These are phyloP conservation scores for Trichogramma dendrolimi DNA, from an alignment of 2,888 invertebrate species.

Conservation along the genomic window DNA sequence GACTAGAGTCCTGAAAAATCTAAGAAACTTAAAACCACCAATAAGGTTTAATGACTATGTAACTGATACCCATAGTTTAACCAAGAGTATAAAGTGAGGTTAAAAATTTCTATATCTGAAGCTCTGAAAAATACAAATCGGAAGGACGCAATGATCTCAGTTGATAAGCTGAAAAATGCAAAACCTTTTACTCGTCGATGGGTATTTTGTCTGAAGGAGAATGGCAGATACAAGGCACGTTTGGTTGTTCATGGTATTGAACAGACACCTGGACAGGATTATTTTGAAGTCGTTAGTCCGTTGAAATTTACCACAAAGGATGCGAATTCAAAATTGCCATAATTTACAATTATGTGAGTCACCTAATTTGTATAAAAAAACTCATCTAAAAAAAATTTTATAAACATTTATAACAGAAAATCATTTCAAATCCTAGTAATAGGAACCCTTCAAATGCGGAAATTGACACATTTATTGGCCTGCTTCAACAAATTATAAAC, in stretches of 20 bases:
- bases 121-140: conserved; percentile 36
- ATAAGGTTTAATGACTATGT: conserved; percentile 24
- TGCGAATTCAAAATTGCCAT: no score
- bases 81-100: conserved; percentile 9
- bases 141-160: conserved; percentile 34
- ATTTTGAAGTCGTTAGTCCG: conserved; percentile 35
- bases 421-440: no score
- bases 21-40: conserved; percentile 26
- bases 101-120: conserved; percentile 20
- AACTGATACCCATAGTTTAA: conserved; percentile 16
- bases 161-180: conserved; percentile 21
- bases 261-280: conserved; percentile 35
- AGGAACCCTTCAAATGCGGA: no score
- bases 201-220: conserved; percentile 33
- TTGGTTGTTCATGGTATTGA: conserved; percentile 35
- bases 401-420: no score
- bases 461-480: no score
- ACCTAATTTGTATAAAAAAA: no score
- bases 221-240: no score
- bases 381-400: no score
- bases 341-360: no score
- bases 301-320: no score
- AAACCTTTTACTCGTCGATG: conserved; percentile 32
- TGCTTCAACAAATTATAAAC: no score
- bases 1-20: conserved; percentile 21